Conservation (phyloP, 2,888 invertebrate genomes). For the Folsomia candida region DNA sequence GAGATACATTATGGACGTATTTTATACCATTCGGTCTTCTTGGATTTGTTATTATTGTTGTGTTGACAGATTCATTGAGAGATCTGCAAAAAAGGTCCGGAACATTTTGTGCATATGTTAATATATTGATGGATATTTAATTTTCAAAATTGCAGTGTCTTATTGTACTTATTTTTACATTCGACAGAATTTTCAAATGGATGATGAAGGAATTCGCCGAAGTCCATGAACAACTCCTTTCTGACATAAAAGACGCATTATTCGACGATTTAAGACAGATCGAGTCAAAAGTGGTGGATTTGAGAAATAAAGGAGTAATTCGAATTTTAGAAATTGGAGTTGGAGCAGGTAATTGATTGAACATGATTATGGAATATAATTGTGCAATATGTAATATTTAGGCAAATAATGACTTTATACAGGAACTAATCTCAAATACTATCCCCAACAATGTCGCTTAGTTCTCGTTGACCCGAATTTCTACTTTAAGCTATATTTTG, state of each 20-base stretch:
- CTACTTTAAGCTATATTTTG: conserved; percentile 43
- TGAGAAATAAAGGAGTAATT: conserved; percentile 43
- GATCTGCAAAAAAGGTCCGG: conserved; percentile 35
- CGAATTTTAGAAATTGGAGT: conserved; percentile 48
- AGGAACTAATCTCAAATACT: conserved; percentile 44
- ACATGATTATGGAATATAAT: conserved; percentile 9
- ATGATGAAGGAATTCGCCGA: conserved; percentile 28
- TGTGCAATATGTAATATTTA: too few relatives aligned
- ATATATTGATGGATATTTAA: not conserved
- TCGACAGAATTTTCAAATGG: conserved; percentile 37
- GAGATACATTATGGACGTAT: conserved; percentile 44
- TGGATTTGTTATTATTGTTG: conserved; percentile 22
- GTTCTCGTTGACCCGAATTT: conserved; percentile 46
- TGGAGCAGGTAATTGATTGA: conserved; percentile 28
- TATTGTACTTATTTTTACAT: not conserved
- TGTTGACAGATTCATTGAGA: conserved; percentile 37
- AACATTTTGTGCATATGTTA: not conserved
- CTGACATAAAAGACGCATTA: conserved; percentile 37
- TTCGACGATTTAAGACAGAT: conserved; percentile 41
- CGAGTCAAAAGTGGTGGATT: conserved; percentile 40
- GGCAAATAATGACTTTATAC: not conserved
- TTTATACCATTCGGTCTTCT: conserved; percentile 34
- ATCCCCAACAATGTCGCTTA: conserved; percentile 44
- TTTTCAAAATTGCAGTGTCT: too few relatives aligned
- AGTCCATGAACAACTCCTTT: conserved; percentile 35